A percentile compares a stretch with the other conserved stretches of the same genome.
Conservation (phyloP, 2,888 invertebrate genomes). For the Camponotus fellah region DNA sequence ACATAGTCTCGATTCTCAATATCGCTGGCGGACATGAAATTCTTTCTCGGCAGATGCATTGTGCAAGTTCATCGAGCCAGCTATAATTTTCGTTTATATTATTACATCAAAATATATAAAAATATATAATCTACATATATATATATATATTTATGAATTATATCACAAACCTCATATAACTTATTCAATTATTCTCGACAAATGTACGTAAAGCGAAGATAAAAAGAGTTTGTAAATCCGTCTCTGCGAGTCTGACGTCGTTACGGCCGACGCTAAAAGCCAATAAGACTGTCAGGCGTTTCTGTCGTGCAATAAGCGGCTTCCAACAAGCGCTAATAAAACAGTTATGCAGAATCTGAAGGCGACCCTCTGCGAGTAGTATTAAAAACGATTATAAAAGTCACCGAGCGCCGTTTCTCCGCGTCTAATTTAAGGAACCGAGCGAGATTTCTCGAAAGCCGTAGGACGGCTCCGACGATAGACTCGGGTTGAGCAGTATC, state of each 20-base stretch:
- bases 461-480: slow-evolving; percentile 40
- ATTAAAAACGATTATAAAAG: slow-evolving; percentile 51
- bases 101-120: not conserved
- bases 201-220: not conserved
- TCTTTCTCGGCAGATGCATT: not conserved
- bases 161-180: not conserved
- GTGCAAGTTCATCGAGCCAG: not conserved
- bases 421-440: slow-evolving; percentile 45
- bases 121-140: not conserved
- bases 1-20: slow-evolving; percentile 1
- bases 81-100: not conserved
- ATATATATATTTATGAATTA: not conserved
- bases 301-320: slow-evolving; percentile 23
- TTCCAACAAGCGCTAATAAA: slow-evolving; percentile 21
- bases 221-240: slow-evolving; percentile 1
- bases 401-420: slow-evolving; percentile 16
- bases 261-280: not conserved
- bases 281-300: slow-evolving; percentile 19
- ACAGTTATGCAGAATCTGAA: slow-evolving; percentile 24
- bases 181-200: not conserved
- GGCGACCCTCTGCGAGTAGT: slow-evolving; percentile 7
- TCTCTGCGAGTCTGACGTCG: not conserved
- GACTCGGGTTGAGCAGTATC: slow-evolving; percentile 50
- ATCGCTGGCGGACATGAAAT: not conserved
- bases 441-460: slow-evolving; percentile 32